Percentiles rank a stretch among this genome's conserved stretches.
These are phyloP conservation scores for Carabus problematicus DNA, from an alignment of 2,888 invertebrate species.

Conservation along the genomic window DNA sequence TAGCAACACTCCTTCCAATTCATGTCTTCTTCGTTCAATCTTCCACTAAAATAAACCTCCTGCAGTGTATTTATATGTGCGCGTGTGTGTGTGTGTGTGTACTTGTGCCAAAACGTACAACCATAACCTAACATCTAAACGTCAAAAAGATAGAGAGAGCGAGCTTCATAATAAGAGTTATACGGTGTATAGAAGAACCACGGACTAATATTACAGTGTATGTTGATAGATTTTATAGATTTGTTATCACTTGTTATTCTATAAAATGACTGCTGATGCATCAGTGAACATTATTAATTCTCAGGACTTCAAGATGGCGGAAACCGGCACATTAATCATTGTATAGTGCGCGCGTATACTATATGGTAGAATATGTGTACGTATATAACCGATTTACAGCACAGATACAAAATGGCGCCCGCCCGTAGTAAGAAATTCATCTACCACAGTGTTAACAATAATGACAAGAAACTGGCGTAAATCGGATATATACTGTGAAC, in stretches of 20 bases:
- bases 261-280: conserved; percentile 29
- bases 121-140: background rate
- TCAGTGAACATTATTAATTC: conserved; percentile 25
- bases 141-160: conserved; percentile 24
- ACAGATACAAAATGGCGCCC: too few species aligned
- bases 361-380: too few species aligned
- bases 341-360: too few species aligned
- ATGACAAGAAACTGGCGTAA: background rate
- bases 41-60: conserved; percentile 7
- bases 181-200: conserved; percentile 50
- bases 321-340: too few species aligned
- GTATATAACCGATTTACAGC: too few species aligned
- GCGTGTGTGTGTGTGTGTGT: background rate
- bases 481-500: conserved; percentile 14
- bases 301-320: conserved; percentile 23
- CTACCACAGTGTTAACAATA: conserved; percentile 4
- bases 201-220: conserved; percentile 48
- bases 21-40: conserved; percentile 22
- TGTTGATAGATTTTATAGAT: conserved; percentile 60
- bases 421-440: background rate
- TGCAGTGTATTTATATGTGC: conserved; percentile 2
- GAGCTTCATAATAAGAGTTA: conserved; percentile 48
- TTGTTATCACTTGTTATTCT: conserved; percentile 45
- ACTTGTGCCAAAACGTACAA: conserved; percentile 12
- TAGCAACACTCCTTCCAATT: conserved; percentile 31